Percentiles rank a stretch among this genome's conserved stretches.
Evolutionary conservation across 2,113 vertebrate genomes (phyloP).

Genomic region (Machaerirhynchus nigripectus): DNA sequence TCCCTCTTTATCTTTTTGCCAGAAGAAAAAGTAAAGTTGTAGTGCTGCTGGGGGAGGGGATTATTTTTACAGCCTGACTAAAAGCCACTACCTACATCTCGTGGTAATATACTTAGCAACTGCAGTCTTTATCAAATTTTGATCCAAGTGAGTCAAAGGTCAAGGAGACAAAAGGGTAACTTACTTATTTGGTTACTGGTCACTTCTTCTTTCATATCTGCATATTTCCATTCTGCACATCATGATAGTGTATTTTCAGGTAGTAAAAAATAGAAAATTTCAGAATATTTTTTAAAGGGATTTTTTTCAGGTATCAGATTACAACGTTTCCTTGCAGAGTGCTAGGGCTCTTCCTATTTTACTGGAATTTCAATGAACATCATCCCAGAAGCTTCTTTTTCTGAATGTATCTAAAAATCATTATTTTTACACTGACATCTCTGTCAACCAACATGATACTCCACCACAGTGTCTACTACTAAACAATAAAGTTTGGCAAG

Average conservation of each 20-base stretch:
- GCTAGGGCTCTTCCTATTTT: not conserved
- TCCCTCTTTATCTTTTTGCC: constrained; percentile 50
- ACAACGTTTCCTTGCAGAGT: not conserved
- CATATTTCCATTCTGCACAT: not conserved
- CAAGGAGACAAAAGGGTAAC: constrained; percentile 60
- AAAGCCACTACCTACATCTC: constrained; percentile 60
- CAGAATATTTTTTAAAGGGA: not conserved
- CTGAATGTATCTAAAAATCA: not conserved
- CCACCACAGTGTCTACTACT: not conserved
- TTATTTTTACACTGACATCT: not conserved
- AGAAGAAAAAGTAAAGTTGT: constrained; percentile 6
- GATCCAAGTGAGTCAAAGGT: constrained; percentile 70
- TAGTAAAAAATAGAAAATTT: not conserved
- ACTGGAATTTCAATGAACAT: not conserved
- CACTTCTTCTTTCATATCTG: not conserved
- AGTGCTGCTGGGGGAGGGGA: not conserved
- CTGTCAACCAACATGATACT: not conserved
- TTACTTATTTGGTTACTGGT: not conserved
- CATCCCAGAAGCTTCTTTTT: not conserved
- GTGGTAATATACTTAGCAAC: constrained; percentile 37
- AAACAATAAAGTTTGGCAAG: not conserved
- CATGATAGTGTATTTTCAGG: not conserved
- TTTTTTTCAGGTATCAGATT: not conserved
- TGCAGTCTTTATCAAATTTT: constrained; percentile 28
- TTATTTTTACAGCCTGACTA: constrained; percentile 67